Conservation (phyloP, 2,797 vertebrate species). For the Cirrhinus mrigala region DNA sequence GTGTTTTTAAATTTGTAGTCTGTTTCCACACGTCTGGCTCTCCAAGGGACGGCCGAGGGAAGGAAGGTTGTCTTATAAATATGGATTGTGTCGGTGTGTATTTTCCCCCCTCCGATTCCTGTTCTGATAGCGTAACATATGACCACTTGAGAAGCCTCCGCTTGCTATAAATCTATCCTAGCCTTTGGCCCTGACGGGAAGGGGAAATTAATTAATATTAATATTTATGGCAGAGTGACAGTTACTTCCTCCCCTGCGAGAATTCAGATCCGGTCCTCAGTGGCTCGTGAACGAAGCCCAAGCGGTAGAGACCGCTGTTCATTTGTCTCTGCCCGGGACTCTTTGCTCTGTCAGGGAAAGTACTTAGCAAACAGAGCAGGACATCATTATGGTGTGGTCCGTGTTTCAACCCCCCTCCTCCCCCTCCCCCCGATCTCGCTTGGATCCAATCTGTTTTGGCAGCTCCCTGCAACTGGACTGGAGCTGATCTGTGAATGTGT, state of each 20-base stretch:
- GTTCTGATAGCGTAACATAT: conserved; percentile 49
- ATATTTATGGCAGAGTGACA: conserved; percentile 49
- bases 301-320: neutral
- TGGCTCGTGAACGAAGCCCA: neutral
- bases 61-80: conserved; percentile 40
- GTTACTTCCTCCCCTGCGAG: conserved; percentile 27
- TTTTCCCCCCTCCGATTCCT: conserved; percentile 13
- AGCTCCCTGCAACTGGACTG: conserved; percentile 16
- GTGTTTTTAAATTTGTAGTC: conserved; percentile 21
- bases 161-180: conserved; percentile 47
- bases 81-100: conserved; percentile 25
- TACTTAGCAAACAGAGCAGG: conserved; percentile 39
- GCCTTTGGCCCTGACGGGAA: conserved; percentile 37
- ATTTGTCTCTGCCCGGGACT: conserved; percentile 45
- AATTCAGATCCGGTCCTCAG: neutral
- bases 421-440: neutral
- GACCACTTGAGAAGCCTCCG: conserved; percentile 45
- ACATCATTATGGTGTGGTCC: conserved; percentile 29
- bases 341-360: conserved; percentile 33
- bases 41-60: neutral
- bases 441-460: conserved; percentile 43
- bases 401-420: conserved; percentile 7
- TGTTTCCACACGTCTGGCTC: conserved; percentile 10
- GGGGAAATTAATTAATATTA: conserved; percentile 58
- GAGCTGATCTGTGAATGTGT: conserved; percentile 50